phyloP scores from a whole-genome alignment of 2,888 invertebrate genomes.

The Nemoura dubitans region DNA sequence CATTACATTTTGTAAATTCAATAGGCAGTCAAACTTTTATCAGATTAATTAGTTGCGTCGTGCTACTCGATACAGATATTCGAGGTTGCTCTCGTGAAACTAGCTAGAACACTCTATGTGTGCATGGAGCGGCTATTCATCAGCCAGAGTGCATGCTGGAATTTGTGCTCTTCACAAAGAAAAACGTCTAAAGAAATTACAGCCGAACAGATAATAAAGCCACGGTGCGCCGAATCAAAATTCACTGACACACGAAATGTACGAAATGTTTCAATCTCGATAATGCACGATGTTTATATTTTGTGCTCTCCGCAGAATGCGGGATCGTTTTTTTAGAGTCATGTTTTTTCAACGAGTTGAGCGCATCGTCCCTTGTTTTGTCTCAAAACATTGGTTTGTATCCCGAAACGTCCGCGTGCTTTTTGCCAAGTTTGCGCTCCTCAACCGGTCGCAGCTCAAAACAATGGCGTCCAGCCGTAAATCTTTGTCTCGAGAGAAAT shows the following conservation, averaged over 20 bases:
- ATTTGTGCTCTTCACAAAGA: neutral
- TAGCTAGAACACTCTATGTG: neutral
- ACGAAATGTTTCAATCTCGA: neutral
- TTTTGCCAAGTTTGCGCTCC: neutral
- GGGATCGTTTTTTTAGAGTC: neutral
- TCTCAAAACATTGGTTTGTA: neutral
- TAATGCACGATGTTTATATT: neutral
- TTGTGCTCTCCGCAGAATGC: neutral
- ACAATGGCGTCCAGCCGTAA: neutral
- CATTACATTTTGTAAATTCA: neutral
- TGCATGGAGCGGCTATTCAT: neutral
- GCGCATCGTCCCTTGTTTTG: no score
- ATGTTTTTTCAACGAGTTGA: neutral
- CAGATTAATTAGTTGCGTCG: neutral
- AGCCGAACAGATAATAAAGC: neutral
- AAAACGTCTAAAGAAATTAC: neutral
- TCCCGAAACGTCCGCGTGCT: neutral
- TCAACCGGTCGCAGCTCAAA: neutral
- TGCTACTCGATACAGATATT: neutral
- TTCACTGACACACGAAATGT: neutral
- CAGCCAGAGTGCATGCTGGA: constrained; percentile 1
- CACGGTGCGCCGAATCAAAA: neutral
- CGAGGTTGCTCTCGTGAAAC: neutral
- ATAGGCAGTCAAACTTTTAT: neutral
- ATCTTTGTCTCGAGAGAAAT: neutral